phyloP scores from a whole-genome alignment of 30 jellyfish, hydroid and myxozoan genomes.

The Turritopsis dohrnii region DNA sequence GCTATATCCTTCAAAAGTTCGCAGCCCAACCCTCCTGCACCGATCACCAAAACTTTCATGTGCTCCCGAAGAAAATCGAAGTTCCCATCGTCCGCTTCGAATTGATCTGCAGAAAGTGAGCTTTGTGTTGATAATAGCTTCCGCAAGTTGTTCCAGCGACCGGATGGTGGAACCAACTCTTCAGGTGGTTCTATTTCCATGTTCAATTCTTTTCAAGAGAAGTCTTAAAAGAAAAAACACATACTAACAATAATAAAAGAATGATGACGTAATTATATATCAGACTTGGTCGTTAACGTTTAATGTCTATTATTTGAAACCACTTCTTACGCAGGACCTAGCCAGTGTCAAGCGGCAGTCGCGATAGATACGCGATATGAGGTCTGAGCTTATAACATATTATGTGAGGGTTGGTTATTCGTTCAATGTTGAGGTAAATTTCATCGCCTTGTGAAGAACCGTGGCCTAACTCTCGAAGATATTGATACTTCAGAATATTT shows the following conservation, averaged over 20 bases:
- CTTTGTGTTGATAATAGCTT: constrained; percentile 15
- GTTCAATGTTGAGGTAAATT: too few species aligned
- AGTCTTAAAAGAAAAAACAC: not conserved
- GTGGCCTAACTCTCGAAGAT: too few species aligned
- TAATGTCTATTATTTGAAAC: too few species aligned
- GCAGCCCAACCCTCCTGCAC: constrained; percentile 99
- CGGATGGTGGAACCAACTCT: not conserved
- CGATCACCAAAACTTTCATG: constrained; percentile 76
- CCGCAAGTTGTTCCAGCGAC: constrained; percentile 5
- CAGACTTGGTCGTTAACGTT: too few species aligned
- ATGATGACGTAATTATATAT: too few species aligned
- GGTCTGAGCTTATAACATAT: too few species aligned
- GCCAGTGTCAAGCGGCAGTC: too few species aligned
- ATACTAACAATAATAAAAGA: not conserved
- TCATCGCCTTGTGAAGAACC: too few species aligned
- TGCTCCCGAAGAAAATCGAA: constrained; percentile 55
- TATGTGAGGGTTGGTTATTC: too few species aligned
- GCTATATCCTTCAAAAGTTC: constrained; percentile 93
- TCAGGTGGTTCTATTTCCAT: not conserved
- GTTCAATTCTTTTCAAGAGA: not conserved
- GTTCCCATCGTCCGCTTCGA: constrained; percentile 35
- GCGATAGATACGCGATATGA: too few species aligned
- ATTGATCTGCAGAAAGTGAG: not conserved
- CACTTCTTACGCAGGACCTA: too few species aligned
- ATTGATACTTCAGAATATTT: too few species aligned